Percentiles rank a stretch among this genome's conserved stretches.
Conservation (phyloP, 2,113 vertebrate species). For the Zosterops hypoxanthus region DNA sequence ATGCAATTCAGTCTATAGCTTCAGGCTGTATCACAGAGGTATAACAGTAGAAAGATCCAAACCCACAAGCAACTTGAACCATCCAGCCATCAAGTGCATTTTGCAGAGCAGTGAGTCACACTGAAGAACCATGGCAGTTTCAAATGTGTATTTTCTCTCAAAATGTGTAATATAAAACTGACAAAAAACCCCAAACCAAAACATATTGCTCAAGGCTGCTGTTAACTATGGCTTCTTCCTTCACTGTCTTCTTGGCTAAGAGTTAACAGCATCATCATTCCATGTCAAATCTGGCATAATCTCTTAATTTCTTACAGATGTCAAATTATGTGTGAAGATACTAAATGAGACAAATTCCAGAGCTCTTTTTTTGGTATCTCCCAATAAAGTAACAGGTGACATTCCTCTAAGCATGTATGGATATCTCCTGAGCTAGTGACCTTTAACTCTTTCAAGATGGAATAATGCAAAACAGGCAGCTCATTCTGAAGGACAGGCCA, state of each 20-base stretch:
- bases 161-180: background rate
- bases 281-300: background rate
- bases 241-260: background rate
- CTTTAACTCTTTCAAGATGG: background rate
- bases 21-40: background rate
- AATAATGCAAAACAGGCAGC: background rate
- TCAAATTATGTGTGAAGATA: background rate
- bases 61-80: background rate
- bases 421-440: background rate
- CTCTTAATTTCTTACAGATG: background rate
- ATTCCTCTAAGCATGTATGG: background rate
- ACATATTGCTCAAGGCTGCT: background rate
- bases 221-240: background rate
- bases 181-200: background rate
- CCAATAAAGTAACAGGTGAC: background rate
- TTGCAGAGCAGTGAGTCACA: background rate
- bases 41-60: background rate
- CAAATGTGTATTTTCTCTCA: background rate
- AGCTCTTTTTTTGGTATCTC: background rate
- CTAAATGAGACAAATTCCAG: background rate
- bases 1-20: background rate
- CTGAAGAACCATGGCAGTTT: background rate
- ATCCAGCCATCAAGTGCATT: background rate
- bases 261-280: background rate
- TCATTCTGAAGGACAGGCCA: background rate